Evolutionary conservation across 2,113 vertebrate genomes (phyloP).

Genomic region (Chloroceryle aenea): DNA sequence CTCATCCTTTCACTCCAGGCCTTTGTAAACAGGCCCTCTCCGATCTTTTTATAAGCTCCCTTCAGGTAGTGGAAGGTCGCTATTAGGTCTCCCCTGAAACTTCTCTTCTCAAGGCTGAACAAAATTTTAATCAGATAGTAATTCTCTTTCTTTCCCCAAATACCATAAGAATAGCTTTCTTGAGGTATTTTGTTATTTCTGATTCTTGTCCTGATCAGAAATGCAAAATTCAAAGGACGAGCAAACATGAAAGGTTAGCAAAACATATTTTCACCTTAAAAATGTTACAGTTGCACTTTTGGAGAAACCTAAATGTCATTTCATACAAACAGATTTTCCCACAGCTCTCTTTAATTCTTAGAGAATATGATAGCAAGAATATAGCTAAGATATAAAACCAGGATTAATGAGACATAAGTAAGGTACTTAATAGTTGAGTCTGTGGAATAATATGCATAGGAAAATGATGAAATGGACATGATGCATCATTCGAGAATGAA

Average conservation of each 20-base stretch:
- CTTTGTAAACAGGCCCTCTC: too few relatives aligned
- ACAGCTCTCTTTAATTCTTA: constrained; percentile 41
- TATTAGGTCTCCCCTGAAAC: too few relatives aligned
- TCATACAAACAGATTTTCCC: constrained; percentile 55
- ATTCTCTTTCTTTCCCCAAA: neutral
- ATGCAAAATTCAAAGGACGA: constrained; percentile 16
- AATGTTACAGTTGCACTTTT: constrained; percentile 31
- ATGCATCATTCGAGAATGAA: constrained; percentile 11
- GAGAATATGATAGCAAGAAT: constrained; percentile 31
- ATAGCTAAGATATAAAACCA: constrained; percentile 16
- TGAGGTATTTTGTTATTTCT: constrained; percentile 25
- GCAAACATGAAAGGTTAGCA: constrained; percentile 46
- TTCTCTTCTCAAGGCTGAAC: too few relatives aligned
- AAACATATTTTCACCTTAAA: constrained; percentile 50
- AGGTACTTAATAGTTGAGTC: constrained; percentile 33
- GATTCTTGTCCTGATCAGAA: constrained; percentile 14
- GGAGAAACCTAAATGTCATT: constrained; percentile 56
- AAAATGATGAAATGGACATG: constrained; percentile 14
- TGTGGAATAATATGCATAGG: neutral
- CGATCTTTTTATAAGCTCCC: too few relatives aligned
- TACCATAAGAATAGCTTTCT: neutral
- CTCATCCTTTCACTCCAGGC: too few relatives aligned
- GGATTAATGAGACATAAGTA: constrained; percentile 49
- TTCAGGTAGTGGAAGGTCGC: too few relatives aligned
- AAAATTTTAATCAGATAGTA: neutral